Percentiles rank a stretch among this genome's conserved stretches.
Evolutionary conservation across 2,113 vertebrate species (phyloP).

Genomic region (Megaceryle maxima): DNA sequence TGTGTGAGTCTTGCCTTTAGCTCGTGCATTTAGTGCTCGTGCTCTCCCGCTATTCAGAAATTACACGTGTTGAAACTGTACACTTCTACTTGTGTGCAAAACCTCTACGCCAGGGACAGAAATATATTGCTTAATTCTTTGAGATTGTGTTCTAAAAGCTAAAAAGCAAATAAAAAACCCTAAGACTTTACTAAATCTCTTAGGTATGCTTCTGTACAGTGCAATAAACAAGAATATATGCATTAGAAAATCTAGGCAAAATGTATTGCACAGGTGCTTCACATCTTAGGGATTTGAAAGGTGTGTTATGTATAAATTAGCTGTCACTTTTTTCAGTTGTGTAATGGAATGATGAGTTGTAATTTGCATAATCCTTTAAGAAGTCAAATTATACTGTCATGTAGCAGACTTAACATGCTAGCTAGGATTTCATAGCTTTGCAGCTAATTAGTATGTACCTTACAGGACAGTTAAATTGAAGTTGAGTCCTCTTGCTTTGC

Average conservation of each 20-base stretch:
- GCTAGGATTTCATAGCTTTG: slow-evolving; percentile 89
- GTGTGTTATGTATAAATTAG: slow-evolving; percentile 96
- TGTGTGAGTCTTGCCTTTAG: slow-evolving; percentile 85
- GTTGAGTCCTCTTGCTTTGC: slow-evolving; percentile 78
- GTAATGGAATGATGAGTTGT: slow-evolving; percentile 91
- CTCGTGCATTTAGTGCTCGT: slow-evolving; percentile 83
- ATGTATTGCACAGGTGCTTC: slow-evolving; percentile 87
- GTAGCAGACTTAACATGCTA: slow-evolving; percentile 97
- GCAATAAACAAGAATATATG: slow-evolving; percentile 78
- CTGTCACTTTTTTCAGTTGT: slow-evolving; percentile 93
- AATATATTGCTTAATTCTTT: slow-evolving; percentile 69
- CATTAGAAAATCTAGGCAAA: slow-evolving; percentile 76
- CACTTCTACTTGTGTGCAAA: slow-evolving; percentile 70
- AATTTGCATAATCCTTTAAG: slow-evolving; percentile 98
- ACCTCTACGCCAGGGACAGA: slow-evolving; percentile 56
- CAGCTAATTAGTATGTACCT: slow-evolving; percentile 93
- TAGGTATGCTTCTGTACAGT: slow-evolving; percentile 75
- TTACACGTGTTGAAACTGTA: slow-evolving; percentile 70
- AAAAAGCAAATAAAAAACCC: slow-evolving; percentile 29
- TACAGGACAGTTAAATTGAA: slow-evolving; percentile 88
- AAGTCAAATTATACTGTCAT: slow-evolving; percentile 98
- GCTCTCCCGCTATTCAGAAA: slow-evolving; percentile 76
- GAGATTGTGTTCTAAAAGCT: slow-evolving; percentile 69
- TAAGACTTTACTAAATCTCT: slow-evolving; percentile 69
- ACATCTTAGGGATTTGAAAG: slow-evolving; percentile 90